Conservation (phyloP, 2,113 vertebrate genomes). For the Capreolus pygargus region DNA sequence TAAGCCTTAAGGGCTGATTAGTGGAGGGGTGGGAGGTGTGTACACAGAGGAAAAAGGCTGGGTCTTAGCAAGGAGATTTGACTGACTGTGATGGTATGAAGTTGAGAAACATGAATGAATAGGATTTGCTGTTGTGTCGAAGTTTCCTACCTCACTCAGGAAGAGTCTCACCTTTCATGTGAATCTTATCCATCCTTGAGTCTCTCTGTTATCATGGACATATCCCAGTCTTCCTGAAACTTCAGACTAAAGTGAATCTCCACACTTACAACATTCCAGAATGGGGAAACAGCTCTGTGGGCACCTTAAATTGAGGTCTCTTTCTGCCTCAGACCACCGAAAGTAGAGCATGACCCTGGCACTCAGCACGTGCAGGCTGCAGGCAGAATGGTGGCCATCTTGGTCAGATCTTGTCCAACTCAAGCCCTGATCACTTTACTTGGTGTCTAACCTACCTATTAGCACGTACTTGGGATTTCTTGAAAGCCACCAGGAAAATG, state of each 20-base stretch:
- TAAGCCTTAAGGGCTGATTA: not conserved
- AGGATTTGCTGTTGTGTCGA: not conserved
- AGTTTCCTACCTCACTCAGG: not conserved
- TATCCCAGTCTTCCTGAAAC: not conserved
- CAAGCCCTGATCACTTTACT: not conserved
- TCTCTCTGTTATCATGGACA: not conserved
- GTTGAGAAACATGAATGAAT: not conserved
- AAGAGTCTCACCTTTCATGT: not conserved
- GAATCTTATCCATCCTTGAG: not conserved
- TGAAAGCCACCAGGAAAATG: not conserved
- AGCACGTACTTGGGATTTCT: not conserved
- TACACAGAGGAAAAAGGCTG: not conserved
- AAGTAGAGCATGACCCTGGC: not conserved
- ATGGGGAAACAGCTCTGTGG: not conserved
- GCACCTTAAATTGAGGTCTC: not conserved
- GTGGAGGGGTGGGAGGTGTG: not conserved
- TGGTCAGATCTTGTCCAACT: not conserved
- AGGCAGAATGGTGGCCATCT: not conserved
- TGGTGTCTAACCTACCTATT: not conserved
- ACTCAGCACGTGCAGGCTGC: too few relatives aligned
- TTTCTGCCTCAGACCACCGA: not conserved
- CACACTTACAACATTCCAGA: not conserved
- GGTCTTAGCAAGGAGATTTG: not conserved
- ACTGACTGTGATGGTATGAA: not conserved
- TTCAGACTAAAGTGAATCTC: not conserved